Evolutionary conservation across 2,113 vertebrate genomes (phyloP).

Genomic region (Sceloporus tristichus): DNA sequence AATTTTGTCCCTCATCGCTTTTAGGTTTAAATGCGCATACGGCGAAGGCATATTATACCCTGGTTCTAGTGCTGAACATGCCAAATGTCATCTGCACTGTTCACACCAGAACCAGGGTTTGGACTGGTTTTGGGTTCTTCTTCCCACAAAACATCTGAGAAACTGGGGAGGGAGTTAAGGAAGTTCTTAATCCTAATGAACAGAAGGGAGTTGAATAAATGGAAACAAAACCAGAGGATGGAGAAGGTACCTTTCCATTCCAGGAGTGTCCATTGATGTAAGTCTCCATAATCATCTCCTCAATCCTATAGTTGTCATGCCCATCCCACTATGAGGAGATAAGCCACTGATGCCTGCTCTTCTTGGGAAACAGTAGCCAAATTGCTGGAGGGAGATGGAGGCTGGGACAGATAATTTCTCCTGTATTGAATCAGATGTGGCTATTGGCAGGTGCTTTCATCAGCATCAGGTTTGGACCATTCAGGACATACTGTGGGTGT

Average conservation of each 20-base stretch:
- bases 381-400: conserved; percentile 56
- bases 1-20: neutral
- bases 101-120: too few species aligned
- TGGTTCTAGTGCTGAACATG: too few species aligned
- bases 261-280: conserved; percentile 57
- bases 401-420: conserved; percentile 60
- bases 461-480: conserved; percentile 50
- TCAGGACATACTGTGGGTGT: conserved; percentile 39
- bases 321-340: conserved; percentile 56
- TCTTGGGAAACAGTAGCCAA: conserved; percentile 69
- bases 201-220: neutral
- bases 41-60: too few species aligned
- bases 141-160: neutral
- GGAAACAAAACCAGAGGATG: conserved; percentile 41
- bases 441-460: conserved; percentile 64
- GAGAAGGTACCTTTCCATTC: conserved; percentile 50
- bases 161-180: neutral
- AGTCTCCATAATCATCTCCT: conserved; percentile 60
- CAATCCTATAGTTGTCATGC: conserved; percentile 48
- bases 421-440: conserved; percentile 63
- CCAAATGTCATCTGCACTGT: too few species aligned
- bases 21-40: neutral
- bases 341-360: conserved; percentile 55
- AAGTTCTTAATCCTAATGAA: neutral
- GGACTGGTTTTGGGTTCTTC: neutral